Evolutionary conservation across 2,113 vertebrate species (phyloP).

Genomic region (Ibidorhyncha struthersii): DNA sequence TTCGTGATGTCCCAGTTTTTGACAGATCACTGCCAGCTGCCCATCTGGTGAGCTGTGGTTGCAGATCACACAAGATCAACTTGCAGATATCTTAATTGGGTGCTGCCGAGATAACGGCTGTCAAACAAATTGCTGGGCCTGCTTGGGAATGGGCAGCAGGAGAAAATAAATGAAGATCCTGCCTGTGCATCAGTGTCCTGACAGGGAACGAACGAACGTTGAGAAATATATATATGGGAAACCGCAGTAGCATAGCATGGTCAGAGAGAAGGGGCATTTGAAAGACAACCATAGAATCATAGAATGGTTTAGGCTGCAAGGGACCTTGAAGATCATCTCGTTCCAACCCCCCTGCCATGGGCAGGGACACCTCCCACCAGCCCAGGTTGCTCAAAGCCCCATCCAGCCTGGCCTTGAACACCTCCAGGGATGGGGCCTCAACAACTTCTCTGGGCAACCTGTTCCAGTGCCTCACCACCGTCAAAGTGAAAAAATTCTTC

Average conservation of each 20-base stretch:
- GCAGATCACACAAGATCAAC: slow-evolving; percentile 14
- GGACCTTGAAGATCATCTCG: too few relatives aligned
- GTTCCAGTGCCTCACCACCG: too few relatives aligned
- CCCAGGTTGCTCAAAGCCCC: too few relatives aligned
- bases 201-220: neutral
- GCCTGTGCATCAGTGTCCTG: neutral
- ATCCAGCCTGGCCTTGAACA: too few relatives aligned
- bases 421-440: too few relatives aligned
- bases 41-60: neutral
- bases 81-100: neutral
- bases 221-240: neutral
- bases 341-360: too few relatives aligned
- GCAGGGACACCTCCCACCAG: too few relatives aligned
- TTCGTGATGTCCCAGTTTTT: neutral
- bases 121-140: neutral
- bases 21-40: slow-evolving; percentile 36
- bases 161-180: slow-evolving; percentile 26
- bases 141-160: neutral
- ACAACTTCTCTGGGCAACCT: too few relatives aligned
- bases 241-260: neutral
- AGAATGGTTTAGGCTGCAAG: too few relatives aligned
- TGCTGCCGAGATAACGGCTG: neutral
- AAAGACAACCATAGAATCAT: neutral
- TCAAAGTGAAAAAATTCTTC: too few relatives aligned
- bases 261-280: neutral